Conservation (phyloP, 2,797 vertebrate genomes). For the Alauda arvensis region DNA sequence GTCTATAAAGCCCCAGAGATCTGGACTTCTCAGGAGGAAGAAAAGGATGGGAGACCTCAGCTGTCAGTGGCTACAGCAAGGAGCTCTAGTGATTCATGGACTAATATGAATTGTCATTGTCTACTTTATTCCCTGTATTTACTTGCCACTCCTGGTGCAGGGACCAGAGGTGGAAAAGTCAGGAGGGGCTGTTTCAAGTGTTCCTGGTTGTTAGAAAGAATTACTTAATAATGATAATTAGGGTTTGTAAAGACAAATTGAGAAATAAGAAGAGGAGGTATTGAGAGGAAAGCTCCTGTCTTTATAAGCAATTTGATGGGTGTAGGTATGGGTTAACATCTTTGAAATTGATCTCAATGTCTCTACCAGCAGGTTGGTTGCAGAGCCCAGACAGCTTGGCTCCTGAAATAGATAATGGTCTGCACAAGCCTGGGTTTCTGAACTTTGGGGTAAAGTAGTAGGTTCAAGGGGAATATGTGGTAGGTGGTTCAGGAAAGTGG, state of each 20-base stretch:
- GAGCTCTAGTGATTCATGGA: background rate
- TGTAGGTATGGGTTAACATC: accelerated
- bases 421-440: background rate
- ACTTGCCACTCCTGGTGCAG: background rate
- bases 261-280: background rate
- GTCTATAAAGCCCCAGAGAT: background rate
- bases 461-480: background rate
- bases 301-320: background rate
- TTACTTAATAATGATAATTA: background rate
- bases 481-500: accelerated
- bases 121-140: background rate
- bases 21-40: background rate
- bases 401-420: background rate
- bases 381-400: background rate
- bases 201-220: background rate
- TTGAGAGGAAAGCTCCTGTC: background rate
- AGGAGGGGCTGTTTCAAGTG: background rate
- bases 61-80: too few species aligned
- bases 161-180: accelerated
- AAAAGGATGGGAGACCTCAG: background rate
- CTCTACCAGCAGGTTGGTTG: background rate
- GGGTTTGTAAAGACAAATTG: background rate
- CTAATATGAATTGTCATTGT: background rate
- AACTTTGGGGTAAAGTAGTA: background rate
- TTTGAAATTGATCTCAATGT: background rate